Base-by-base conservation (phyloP, 2,888 invertebrate genomes). In the Aspidiotus destructor region DNA sequence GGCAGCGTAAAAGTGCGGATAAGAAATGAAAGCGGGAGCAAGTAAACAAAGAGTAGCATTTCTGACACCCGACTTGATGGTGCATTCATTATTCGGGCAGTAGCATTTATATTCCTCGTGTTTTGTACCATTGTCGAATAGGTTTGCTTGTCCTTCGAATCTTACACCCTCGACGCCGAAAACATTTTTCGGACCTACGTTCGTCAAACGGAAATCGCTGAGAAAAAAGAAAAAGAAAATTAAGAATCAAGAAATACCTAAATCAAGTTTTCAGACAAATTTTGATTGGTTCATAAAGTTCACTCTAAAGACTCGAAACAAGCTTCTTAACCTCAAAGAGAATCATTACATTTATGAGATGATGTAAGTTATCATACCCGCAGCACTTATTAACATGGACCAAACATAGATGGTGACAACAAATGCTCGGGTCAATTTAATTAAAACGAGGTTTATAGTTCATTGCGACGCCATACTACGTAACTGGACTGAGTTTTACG, bases 81-180 rank as follows among this genome's bases (percentile, higher is more conserved):
- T 74, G 74, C 68, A 75, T 68, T 65, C 73, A 72, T 48, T 72
- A 72, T 55, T 71, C 71, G 44, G 71, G 16, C 87, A 88, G 77
- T 85, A 92, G 74, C 92, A 92, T 17, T 79, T 78, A 77, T 86
- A 81, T 57, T 81, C 80, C 2, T 81, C 79, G 73, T 82, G 82
- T 16, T 78, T 79, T 2, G 81, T 79, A 16, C 85, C 85, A 73
- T 92, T 91, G 75, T 91, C 90, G 69, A 93, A 85, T 7, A 85
- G 80, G 1, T 82, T 82, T 17, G 81, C 79, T 69, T 83, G 84
- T 8, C 85, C 86, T 76, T 73, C 77, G 76, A 75, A 89, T 70
- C 76, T 76, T 53, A 76, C 77, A 0, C 85, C 86, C 41, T 76
- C 75, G 2, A 88, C 73, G 0, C 78, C 81, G 62, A 81, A 77